Conservation (phyloP, 2,113 vertebrate genomes). For the Ictalurus furcatus region DNA sequence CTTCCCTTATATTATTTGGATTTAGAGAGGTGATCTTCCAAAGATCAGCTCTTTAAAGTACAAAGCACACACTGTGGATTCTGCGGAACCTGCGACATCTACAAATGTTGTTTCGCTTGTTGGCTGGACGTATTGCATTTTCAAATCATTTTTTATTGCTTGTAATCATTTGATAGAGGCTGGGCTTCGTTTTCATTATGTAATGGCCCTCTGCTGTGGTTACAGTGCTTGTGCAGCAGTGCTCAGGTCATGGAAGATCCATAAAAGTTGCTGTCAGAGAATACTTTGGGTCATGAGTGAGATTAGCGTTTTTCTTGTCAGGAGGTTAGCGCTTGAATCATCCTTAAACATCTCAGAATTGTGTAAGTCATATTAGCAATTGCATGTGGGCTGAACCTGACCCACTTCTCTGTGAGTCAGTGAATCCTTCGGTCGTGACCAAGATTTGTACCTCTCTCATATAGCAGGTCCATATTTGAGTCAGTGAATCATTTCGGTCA, state of each 20-base stretch:
- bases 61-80: not conserved
- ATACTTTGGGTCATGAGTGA: not conserved
- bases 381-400: not conserved
- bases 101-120: conserved; percentile 13
- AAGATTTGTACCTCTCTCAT: not conserved
- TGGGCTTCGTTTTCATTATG: conserved; percentile 31
- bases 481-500: not conserved
- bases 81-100: not conserved
- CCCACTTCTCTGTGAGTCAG: not conserved
- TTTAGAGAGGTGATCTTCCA: not conserved
- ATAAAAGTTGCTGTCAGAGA: conserved; percentile 16
- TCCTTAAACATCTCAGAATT: not conserved
- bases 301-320: not conserved
- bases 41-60: conserved; percentile 20
- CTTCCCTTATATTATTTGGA: not conserved
- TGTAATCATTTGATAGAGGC: conserved; percentile 35
- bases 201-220: conserved; percentile 30
- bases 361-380: not conserved
- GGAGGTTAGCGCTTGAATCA: not conserved
- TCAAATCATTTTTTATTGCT: conserved; percentile 32
- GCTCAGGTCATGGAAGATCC: conserved; percentile 39
- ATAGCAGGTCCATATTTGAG: not conserved
- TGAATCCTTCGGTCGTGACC: not conserved
- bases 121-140: conserved; percentile 26
- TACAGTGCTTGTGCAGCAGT: conserved; percentile 35